phyloP scores from a whole-genome alignment of 1,140 invertebrate genomes.

The Archivesica marissinica region DNA sequence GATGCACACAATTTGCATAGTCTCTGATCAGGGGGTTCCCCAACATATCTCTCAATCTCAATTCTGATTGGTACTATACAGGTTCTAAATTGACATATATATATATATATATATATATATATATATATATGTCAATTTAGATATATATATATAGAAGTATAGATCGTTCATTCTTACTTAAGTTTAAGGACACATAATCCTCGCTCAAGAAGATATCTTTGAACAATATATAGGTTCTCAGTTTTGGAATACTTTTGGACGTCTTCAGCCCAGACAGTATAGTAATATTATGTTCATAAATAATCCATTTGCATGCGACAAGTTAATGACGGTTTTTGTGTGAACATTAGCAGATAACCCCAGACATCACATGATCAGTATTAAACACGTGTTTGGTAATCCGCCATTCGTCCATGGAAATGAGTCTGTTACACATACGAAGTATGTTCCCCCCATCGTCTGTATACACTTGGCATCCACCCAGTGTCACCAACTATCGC shows the following conservation, averaged over 20 bases:
- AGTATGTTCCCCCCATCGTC: too few species aligned
- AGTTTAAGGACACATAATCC: neutral
- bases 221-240: neutral
- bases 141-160: too few species aligned
- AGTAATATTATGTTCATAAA: neutral
- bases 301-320: neutral
- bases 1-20: neutral
- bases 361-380: neutral
- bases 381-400: neutral
- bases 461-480: too few species aligned
- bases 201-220: neutral
- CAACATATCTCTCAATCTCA: neutral
- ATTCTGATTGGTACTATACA: neutral
- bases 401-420: too few species aligned
- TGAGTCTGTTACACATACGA: too few species aligned
- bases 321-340: neutral
- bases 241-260: neutral
- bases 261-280: neutral
- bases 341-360: too few species aligned
- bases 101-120: too few species aligned
- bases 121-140: too few species aligned
- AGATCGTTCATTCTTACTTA: neutral
- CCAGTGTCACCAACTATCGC: too few species aligned
- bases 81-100: neutral
- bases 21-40: neutral